Evolutionary conservation across 1,140 invertebrate species (phyloP).

Genomic region (Neotoxoptera formosana): DNA sequence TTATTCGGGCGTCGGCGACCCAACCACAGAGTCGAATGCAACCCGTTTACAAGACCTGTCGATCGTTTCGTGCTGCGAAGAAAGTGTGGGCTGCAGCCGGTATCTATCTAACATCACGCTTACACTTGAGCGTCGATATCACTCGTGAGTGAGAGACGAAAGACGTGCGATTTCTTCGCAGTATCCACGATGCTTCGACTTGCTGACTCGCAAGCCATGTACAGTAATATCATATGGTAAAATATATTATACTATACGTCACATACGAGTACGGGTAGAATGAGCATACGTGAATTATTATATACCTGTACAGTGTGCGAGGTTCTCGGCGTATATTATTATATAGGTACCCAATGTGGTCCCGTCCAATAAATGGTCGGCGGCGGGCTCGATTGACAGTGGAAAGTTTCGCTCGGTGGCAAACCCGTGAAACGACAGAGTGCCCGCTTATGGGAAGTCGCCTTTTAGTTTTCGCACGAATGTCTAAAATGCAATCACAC

Average conservation of each 20-base stretch:
- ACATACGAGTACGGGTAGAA: not conserved
- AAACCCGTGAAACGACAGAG: not conserved
- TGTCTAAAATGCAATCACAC: not conserved
- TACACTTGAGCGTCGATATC: not conserved
- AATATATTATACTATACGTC: too few species aligned
- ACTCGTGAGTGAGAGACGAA: not conserved
- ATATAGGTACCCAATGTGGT: not conserved
- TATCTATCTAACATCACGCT: not conserved
- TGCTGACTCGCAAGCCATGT: not conserved
- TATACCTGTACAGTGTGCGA: not conserved
- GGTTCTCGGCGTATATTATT: not conserved
- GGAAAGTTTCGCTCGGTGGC: not conserved
- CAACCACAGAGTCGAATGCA: not conserved
- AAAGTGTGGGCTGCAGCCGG: not conserved
- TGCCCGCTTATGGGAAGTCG: not conserved
- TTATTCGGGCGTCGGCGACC: slow-evolving; percentile 25
- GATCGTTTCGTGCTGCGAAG: not conserved
- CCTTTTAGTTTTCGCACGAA: not conserved
- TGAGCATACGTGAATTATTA: not conserved
- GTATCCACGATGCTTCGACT: not conserved
- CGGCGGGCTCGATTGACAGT: not conserved
- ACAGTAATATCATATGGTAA: not conserved
- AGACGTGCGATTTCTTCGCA: not conserved
- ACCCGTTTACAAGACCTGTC: not conserved
- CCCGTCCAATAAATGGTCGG: not conserved